Percentiles rank a stretch among this genome's conserved stretches.
Evolutionary conservation across 2,797 vertebrate genomes (phyloP).

Genomic region (Ataeniobius toweri): DNA sequence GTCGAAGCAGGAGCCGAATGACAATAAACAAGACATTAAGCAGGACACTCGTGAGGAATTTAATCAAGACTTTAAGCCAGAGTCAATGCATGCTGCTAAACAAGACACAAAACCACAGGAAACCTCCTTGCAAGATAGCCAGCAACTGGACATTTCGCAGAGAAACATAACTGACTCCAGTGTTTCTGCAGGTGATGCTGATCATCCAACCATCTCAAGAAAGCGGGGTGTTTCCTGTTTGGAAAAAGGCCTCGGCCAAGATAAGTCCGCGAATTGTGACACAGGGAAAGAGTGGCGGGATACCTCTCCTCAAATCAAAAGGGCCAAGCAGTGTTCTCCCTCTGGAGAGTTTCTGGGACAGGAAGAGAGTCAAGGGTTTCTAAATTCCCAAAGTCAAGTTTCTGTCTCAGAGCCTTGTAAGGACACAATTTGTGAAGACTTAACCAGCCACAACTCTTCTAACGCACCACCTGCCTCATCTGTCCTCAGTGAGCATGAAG

Average conservation of each 20-base stretch:
- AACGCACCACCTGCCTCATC: slow-evolving; percentile 48
- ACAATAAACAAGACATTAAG: neutral
- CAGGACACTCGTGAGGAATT: slow-evolving; percentile 32
- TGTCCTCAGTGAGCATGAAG: slow-evolving; percentile 59
- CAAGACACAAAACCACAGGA: slow-evolving; percentile 74
- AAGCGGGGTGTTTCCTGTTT: slow-evolving; percentile 90
- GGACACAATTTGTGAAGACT: slow-evolving; percentile 87
- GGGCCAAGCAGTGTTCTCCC: slow-evolving; percentile 89
- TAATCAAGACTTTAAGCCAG: slow-evolving; percentile 26
- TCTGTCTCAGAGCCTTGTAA: slow-evolving; percentile 78
- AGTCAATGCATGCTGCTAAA: slow-evolving; percentile 63
- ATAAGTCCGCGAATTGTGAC: slow-evolving; percentile 88
- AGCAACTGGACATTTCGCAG: slow-evolving; percentile 56
- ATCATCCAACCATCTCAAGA: slow-evolving; percentile 87
- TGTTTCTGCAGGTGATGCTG: slow-evolving; percentile 79
- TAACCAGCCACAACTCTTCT: slow-evolving; percentile 51
- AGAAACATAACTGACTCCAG: slow-evolving; percentile 86
- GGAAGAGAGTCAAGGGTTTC: slow-evolving; percentile 80
- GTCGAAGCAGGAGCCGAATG: slow-evolving; percentile 66
- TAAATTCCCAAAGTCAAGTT: slow-evolving; percentile 82
- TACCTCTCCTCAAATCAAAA: slow-evolving; percentile 88
- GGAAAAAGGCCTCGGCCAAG: slow-evolving; percentile 85
- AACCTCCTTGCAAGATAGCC: slow-evolving; percentile 44
- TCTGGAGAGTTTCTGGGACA: slow-evolving; percentile 88
- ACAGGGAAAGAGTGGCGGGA: slow-evolving; percentile 74